Evolutionary conservation across 2,797 vertebrate genomes (phyloP).

Genomic region (Oreochromis mossambicus): DNA sequence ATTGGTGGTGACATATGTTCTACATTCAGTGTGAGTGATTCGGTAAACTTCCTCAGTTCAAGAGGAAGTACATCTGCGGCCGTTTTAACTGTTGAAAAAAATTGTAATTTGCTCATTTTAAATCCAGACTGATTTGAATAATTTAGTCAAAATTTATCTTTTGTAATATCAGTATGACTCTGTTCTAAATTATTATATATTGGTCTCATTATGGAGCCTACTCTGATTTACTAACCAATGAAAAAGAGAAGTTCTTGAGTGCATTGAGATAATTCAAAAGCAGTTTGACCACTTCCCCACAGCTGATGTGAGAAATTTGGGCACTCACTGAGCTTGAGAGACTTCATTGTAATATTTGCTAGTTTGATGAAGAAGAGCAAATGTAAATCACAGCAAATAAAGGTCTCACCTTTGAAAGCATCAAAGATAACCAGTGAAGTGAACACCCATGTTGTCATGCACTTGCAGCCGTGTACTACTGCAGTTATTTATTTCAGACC

Average conservation of each 20-base stretch:
- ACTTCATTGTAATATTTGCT: background rate
- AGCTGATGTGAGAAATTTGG: background rate
- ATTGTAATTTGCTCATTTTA: background rate
- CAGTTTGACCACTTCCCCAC: background rate
- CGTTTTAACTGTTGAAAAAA: background rate
- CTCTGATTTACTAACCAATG: background rate
- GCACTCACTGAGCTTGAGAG: background rate
- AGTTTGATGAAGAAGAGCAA: background rate
- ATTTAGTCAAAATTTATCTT: rapidly evolving
- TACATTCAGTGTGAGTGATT: background rate
- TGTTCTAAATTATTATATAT: background rate
- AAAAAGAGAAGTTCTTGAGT: background rate
- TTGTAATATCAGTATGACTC: background rate
- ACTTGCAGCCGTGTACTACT: background rate
- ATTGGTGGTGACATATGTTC: background rate
- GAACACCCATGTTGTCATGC: background rate
- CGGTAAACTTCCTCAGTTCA: background rate
- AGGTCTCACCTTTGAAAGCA: background rate
- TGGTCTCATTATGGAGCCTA: background rate
- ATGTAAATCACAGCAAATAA: background rate
- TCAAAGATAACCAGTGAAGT: background rate
- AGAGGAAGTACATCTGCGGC: background rate
- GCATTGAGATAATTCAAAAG: background rate
- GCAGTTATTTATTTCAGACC: background rate
- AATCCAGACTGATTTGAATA: background rate